Percentiles rank a stretch among this genome's conserved stretches.
phyloP scores from a whole-genome alignment of 2,888 invertebrate genomes.

The Oscheius sp. region DNA sequence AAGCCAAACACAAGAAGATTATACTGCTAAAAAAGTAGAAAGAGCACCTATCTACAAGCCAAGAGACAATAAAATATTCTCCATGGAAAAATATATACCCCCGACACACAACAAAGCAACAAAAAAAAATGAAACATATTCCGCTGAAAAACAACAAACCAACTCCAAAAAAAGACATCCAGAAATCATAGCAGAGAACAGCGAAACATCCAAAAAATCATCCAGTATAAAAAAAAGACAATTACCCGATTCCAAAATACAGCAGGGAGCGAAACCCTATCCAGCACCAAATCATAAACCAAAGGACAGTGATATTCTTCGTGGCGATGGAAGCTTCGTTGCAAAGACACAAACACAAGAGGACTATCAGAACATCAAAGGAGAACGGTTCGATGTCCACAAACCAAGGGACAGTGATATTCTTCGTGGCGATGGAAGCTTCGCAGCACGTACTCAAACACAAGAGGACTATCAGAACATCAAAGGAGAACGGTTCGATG shows the following conservation, averaged over 20 bases:
- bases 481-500: background rate
- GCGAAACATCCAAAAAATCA: background rate
- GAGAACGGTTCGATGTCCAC: background rate
- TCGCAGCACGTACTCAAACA: background rate
- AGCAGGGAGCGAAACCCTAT: background rate
- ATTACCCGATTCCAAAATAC: background rate
- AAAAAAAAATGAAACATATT: background rate
- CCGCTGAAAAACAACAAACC: background rate
- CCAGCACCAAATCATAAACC: background rate
- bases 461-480: background rate
- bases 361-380: background rate
- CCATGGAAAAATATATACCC: no score
- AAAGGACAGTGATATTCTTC: background rate
- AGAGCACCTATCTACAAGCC: background rate
- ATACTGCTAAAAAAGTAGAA: background rate
- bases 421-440: background rate
- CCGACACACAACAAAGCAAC: no score
- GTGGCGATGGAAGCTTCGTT: no score
- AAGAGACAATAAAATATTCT: no score
- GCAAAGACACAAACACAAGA: background rate
- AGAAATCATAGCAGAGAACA: background rate
- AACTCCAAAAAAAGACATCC: background rate
- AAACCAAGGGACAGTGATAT: slow-evolving; percentile 5
- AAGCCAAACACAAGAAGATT: background rate
- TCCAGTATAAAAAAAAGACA: no score